Base-by-base conservation (phyloP, 2,888 invertebrate species). In the Pachycephus smyrnensis region DNA sequence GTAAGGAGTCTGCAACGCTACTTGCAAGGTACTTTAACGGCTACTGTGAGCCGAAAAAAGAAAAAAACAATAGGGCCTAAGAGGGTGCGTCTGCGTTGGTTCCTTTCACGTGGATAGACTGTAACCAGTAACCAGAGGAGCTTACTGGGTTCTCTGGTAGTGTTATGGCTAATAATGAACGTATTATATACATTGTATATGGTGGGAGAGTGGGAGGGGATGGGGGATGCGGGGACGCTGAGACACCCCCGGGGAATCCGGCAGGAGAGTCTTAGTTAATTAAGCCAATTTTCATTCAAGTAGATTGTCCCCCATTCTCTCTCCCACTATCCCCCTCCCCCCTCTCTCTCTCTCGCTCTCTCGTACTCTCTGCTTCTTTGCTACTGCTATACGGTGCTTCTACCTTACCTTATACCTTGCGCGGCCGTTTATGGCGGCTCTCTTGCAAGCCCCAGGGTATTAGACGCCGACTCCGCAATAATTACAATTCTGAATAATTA, bases 261-360 rank as follows among this genome's bases (percentile, higher is more conserved):
- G 69, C 23, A 69, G 30, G 31, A 32, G 69, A 69, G 69, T 30
- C 69, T 69, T 69, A 30, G 69, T 69, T 69, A 69, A 69, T 69
- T 69, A 69, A 69, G 69, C 69, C 69, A 69, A 69, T 69, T 69
- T 69, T 69, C 69, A 69, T 69, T 69, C 69, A 11, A 69, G 69
- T 31, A 69, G 69, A 69, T 69, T 30, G 69, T 69, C 69, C 69
- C 15, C 69, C 6, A 31, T 69, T 69, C n/a, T 0, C 11, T n/a
- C n/a, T n/a, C n/a, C n/a, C n/a, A n/a, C n/a, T n/a, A n/a, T n/a
- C 6, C n/a, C 4, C 6, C 12, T 23, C 30, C 69, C 69, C n/a
- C 2, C 11, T 69, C 69, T 23, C 31, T n/a, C 30, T 4, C 69
- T 69, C 12, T 37, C 12, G 12, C 36, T 37, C 4, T 37, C 15